Percentiles rank a stretch among this genome's conserved stretches.
Evolutionary conservation across 1,140 invertebrate species (phyloP).

Genomic region (Zaprionus gabonicus): DNA sequence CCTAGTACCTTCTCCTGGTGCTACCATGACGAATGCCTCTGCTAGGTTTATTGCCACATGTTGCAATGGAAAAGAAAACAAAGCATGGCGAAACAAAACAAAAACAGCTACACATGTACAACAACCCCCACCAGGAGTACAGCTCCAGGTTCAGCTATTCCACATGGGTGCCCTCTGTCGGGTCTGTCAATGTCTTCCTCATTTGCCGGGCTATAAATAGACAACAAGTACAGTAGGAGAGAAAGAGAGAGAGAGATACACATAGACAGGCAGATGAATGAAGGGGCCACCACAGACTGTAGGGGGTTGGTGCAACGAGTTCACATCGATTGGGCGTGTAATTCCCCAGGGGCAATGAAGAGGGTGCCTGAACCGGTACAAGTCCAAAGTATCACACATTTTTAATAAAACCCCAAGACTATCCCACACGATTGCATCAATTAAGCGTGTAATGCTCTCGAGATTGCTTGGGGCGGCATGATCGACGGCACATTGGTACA

Average conservation of each 20-base stretch:
- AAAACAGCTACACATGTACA: slow-evolving; percentile 11
- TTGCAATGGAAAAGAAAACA: slow-evolving; percentile 41
- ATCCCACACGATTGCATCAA: background rate
- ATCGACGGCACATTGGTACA: background rate
- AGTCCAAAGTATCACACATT: background rate
- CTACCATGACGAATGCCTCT: slow-evolving; percentile 35
- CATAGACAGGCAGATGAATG: background rate
- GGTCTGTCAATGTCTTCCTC: slow-evolving; percentile 29
- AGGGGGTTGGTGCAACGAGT: background rate
- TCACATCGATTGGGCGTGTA: slow-evolving; percentile 8
- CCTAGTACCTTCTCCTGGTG: background rate
- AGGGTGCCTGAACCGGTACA: background rate
- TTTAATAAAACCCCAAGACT: background rate
- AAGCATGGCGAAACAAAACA: slow-evolving; percentile 16
- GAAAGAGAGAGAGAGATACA: background rate
- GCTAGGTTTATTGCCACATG: slow-evolving; percentile 42
- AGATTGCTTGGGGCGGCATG: background rate
- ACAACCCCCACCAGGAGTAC: background rate
- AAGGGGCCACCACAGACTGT: background rate
- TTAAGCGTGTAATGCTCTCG: background rate
- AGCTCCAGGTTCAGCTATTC: slow-evolving; percentile 11
- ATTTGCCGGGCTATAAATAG: slow-evolving; percentile 39
- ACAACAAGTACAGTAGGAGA: background rate
- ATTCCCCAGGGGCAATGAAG: background rate
- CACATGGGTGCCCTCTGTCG: slow-evolving; percentile 34